These are phyloP conservation scores for Xestia sexstrigata DNA, from an alignment of 2,888 invertebrate genomes.

Conservation along the genomic window DNA sequence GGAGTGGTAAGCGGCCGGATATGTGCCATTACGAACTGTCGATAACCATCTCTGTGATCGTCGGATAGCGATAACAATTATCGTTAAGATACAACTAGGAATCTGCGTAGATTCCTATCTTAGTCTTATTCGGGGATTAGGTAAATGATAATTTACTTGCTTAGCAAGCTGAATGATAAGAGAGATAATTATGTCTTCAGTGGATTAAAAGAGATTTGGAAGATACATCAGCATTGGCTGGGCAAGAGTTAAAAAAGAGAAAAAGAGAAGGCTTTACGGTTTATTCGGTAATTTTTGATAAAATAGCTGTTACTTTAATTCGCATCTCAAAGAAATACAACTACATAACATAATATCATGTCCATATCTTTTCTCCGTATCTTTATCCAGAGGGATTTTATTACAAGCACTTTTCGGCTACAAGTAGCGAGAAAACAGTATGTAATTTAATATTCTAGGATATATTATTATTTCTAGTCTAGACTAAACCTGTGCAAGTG, in stretches of 20 bases:
- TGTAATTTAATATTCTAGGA: not conserved
- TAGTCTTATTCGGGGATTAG: not conserved
- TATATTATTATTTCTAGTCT: not conserved
- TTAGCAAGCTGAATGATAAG: not conserved
- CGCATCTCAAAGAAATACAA: not conserved
- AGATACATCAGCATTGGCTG: not conserved
- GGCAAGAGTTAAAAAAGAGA: not conserved
- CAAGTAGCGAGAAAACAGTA: not conserved
- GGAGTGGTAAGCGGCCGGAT: conserved; percentile 11
- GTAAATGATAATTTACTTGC: not conserved
- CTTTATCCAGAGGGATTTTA: not conserved
- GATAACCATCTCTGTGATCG: conserved; percentile 7
- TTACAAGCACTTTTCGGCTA: not conserved
- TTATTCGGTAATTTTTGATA: not conserved
- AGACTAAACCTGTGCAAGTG: conserved; percentile 2
- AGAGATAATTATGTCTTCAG: not conserved
- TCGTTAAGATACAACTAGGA: conserved; percentile 27
- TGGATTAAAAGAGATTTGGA: not conserved
- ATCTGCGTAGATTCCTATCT: not conserved
- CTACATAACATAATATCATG: not conserved
- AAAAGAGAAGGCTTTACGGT: not conserved
- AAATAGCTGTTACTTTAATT: not conserved
- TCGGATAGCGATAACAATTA: not conserved
- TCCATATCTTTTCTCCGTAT: not conserved
- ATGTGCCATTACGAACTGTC: conserved; percentile 11